phyloP scores from a whole-genome alignment of 2,888 invertebrate genomes.

The Mayetiola destructor region DNA sequence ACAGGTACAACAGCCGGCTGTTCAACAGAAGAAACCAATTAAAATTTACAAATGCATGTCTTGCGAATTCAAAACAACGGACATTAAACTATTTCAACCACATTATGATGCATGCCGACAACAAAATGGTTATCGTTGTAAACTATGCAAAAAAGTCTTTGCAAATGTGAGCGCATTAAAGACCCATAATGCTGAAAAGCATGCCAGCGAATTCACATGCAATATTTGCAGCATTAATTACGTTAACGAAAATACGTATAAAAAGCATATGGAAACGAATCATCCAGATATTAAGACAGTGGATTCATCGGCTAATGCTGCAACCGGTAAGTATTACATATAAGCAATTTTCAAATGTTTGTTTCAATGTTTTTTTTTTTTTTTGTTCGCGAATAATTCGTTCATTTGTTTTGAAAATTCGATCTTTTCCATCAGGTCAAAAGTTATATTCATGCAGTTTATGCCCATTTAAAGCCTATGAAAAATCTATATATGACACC shows the following conservation, averaged over 20 bases:
- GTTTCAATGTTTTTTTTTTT: neutral
- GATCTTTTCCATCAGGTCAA: slow-evolving; percentile 18
- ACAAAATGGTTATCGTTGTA: slow-evolving; percentile 29
- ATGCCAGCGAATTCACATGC: slow-evolving; percentile 25
- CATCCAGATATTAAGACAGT: slow-evolving; percentile 22
- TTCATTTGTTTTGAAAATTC: neutral
- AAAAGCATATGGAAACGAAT: slow-evolving; percentile 35
- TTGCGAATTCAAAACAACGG: slow-evolving; percentile 35
- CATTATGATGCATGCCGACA: slow-evolving; percentile 35
- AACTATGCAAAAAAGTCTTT: slow-evolving; percentile 34
- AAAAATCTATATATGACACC: slow-evolving; percentile 32
- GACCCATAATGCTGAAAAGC: slow-evolving; percentile 33
- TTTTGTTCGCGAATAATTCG: neutral
- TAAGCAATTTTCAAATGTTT: neutral
- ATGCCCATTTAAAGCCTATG: slow-evolving; percentile 34
- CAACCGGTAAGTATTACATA: slow-evolving; percentile 16
- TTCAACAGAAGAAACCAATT: slow-evolving; percentile 20
- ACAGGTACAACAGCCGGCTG: slow-evolving; percentile 19
- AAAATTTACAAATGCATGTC: slow-evolving; percentile 35
- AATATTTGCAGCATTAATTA: slow-evolving; percentile 33
- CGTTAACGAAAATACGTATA: slow-evolving; percentile 30
- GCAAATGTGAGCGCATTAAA: slow-evolving; percentile 31
- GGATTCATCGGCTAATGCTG: slow-evolving; percentile 6
- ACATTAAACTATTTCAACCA: slow-evolving; percentile 33
- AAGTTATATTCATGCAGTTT: slow-evolving; percentile 32